phyloP scores from a whole-genome alignment of 2,113 vertebrate genomes.

The Nesoenas mayeri region DNA sequence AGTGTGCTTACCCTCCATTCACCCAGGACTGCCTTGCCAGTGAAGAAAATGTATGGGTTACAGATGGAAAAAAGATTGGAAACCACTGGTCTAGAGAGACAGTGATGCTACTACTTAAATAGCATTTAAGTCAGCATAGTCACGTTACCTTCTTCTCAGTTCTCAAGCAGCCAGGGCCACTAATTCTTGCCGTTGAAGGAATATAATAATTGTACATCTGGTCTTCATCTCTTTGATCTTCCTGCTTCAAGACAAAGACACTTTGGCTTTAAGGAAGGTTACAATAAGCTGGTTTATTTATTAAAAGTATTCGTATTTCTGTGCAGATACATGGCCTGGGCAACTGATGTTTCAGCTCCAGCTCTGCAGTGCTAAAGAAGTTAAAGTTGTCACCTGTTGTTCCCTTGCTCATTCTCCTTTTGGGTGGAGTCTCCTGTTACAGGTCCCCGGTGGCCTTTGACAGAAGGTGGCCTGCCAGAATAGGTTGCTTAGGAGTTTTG shows the following conservation, averaged over 20 bases:
- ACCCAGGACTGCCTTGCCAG: not conserved
- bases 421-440: not conserved
- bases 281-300: not conserved
- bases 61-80: not conserved
- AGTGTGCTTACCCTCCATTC: not conserved
- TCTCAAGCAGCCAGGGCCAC: not conserved
- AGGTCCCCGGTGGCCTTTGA: constrained; percentile 4
- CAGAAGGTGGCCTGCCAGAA: not conserved
- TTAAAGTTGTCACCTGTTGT: not conserved
- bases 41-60: not conserved
- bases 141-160: not conserved
- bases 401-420: not conserved
- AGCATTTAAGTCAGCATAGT: not conserved
- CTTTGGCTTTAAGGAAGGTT: not conserved
- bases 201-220: not conserved
- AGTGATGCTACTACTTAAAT: not conserved
- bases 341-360: not conserved
- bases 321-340: not conserved
- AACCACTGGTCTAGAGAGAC: not conserved
- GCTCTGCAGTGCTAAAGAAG: not conserved
- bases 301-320: not conserved
- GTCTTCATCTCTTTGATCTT: not conserved
- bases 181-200: not conserved
- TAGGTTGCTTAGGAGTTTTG: constrained; percentile 25
- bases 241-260: not conserved